Evolutionary conservation across 2,888 invertebrate genomes (phyloP).

Genomic region (Gari tellinella): DNA sequence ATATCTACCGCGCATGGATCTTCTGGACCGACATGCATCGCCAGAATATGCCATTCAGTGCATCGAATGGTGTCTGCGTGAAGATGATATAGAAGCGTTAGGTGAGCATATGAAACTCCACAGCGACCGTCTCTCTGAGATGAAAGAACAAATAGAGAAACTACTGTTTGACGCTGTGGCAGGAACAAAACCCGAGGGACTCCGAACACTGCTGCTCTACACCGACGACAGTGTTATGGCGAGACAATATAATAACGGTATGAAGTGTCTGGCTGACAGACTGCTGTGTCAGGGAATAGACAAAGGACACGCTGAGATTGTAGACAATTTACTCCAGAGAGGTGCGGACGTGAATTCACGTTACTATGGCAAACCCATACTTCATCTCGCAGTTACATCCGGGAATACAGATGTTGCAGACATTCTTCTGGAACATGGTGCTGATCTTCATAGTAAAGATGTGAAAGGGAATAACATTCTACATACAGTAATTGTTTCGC

Average conservation of each 20-base stretch:
- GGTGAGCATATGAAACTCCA: conserved; percentile 44
- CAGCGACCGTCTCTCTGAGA: conserved; percentile 36
- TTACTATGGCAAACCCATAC: conserved; percentile 55
- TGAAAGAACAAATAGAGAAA: conserved; percentile 24
- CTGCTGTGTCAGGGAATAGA: conserved; percentile 55
- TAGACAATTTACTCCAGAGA: conserved; percentile 28
- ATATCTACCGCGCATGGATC: conserved; percentile 54
- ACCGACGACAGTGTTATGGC: conserved; percentile 39
- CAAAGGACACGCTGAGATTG: conserved; percentile 30
- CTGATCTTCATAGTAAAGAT: conserved; percentile 37
- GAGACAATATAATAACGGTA: conserved; percentile 15
- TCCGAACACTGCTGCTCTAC: conserved; percentile 38
- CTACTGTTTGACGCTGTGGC: conserved; percentile 34
- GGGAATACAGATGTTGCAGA: conserved; percentile 47
- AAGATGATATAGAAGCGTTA: conserved; percentile 38
- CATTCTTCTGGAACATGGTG: conserved; percentile 48
- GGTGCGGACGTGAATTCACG: conserved; percentile 52
- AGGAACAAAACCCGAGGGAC: conserved; percentile 18
- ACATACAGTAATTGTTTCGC: conserved; percentile 43
- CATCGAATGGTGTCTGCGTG: conserved; percentile 49
- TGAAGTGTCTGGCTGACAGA: conserved; percentile 50
- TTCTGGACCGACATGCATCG: conserved; percentile 44
- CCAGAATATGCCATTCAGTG: conserved; percentile 53
- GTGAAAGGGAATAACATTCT: conserved; percentile 47
- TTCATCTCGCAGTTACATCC: conserved; percentile 49